Base-by-base conservation (phyloP, 1,140 invertebrate species). In the Portunus trituberculatus region DNA sequence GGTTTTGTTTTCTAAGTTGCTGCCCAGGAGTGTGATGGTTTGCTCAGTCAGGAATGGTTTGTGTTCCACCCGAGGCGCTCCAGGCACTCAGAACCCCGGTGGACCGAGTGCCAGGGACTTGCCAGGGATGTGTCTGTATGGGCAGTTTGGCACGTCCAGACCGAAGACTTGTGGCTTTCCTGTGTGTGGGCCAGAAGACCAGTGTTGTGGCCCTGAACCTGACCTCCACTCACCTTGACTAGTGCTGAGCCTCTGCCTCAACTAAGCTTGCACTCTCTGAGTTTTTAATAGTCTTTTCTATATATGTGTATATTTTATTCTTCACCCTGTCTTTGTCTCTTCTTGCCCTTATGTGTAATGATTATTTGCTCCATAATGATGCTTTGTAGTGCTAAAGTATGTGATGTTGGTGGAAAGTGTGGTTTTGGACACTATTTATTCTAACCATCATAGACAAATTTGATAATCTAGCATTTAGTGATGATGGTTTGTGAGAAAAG, bases 371-470 rank as follows among this genome's bases (percentile, higher is more conserved):
- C 45, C 46, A 52, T 91, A 52, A 48, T 91, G 45, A 46, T 46
- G 89, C 45, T 46, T 29, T 46, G 89, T 48, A 46, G 28, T 14
- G 39, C 45, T 48, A 91, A 14, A 48, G 28, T 52, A n/a, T 91
- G 89, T 86, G 76, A 94, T 94, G 93, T 91, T 91, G 89, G 93
- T 94, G 87, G 89, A 94, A 46, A 91, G 59, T 91, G 89, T 45
- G 87, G 93, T 94, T 94, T 88, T 88, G 83, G 39, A 90, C 67
- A 82, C 93, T 94, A 94, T 94, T 91, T 91, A 94, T 94, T 93
- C 20, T 93, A 45, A 84, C 82, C 39, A 82, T 88, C 76, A 28
- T 88, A 90, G 31, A 32, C n/a, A 46, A 59, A 90, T 90, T 94
- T 32, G 91, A 48, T 91, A 91, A 82, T 29, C 67, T 91, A 94